Base-by-base conservation (phyloP, 2,113 vertebrate species). In the Hyaena hyaena region DNA sequence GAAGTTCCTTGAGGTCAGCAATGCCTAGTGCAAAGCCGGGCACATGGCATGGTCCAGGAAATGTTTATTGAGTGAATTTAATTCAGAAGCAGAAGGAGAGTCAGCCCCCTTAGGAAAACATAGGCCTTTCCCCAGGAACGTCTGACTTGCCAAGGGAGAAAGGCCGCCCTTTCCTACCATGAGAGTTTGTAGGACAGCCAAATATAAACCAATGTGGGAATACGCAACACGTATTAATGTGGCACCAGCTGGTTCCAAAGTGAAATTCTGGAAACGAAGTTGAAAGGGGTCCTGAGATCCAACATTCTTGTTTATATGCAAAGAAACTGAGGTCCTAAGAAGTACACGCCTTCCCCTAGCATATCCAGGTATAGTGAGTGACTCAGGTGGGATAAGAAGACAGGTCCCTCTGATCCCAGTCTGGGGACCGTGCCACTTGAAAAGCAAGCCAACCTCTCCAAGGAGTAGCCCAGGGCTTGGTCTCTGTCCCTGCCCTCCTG, bases 251-350 rank as follows among this genome's bases (percentile, higher is more conserved):
- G 48, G 0, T 15, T 50, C 79, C 63, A 33, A 55, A 85, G 23
- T n/a, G 90, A 28, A 85, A 61, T 61, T 93, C 58, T 61, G 94
- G 79, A 97, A 73, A 15, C 21, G 53, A 92, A 23, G n/a, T 45
- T 45, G 8, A 73, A 66, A 84, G 39, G 35, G n/a, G 1, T 58
- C 68, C 68, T 24, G 43, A 84, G 61, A 76, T 4, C 48, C 69
- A 74, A 4, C 28, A 2, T 55, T 53, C n/a, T 65, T 35, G 5
- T 48, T 94, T 80, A 35, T 4, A 53, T 15, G 58, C 33, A 69
- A 71, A 65, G 86, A 86, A 88, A 33, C 19, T 0, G 50, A 69
- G 35, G 23, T 12, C 31, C 16, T n/a, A 48, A 43, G 35, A 39
- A 74, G 24, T 14, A 76, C 17, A 35, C 11, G 2, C 10, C 26